Conservation (phyloP, 2,888 invertebrate species). For the Teinopalpus imperialis region DNA sequence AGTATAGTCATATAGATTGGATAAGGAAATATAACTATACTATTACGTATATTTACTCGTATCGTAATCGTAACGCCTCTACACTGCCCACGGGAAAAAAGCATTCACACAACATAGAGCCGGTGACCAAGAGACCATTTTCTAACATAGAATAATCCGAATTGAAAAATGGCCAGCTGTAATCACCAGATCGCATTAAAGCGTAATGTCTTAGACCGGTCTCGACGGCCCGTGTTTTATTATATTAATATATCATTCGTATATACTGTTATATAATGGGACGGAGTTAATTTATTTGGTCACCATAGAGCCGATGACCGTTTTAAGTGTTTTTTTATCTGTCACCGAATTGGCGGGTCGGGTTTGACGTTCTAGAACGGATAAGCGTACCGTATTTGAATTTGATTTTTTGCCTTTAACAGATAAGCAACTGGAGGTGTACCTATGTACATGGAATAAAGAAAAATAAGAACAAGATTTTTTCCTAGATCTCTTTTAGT, state of each 20-base stretch:
- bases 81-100: slow-evolving; percentile 35
- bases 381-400: slow-evolving; percentile 30
- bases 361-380: slow-evolving; percentile 36
- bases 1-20: not conserved
- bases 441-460: not conserved
- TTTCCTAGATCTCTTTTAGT: not conserved
- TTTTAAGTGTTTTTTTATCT: slow-evolving; percentile 52
- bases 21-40: slow-evolving; percentile 13
- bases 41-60: slow-evolving; percentile 4
- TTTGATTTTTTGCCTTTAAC: slow-evolving; percentile 12
- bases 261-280: slow-evolving; percentile 66
- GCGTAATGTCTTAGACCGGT: slow-evolving; percentile 59
- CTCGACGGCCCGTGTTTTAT: slow-evolving; percentile 46
- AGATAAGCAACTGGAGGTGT: slow-evolving; percentile 13
- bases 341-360: slow-evolving; percentile 42
- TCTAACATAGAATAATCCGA: slow-evolving; percentile 44
- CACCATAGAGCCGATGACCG: slow-evolving; percentile 57
- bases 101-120: slow-evolving; percentile 51
- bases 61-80: not conserved
- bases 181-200: slow-evolving; percentile 65
- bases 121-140: slow-evolving; percentile 35
- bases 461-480: slow-evolving; percentile 11
- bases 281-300: slow-evolving; percentile 71
- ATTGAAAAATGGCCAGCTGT: slow-evolving; percentile 65
- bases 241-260: slow-evolving; percentile 68